phyloP scores from a whole-genome alignment of 2,113 vertebrate genomes.

The Anarrhichthys ocellatus region DNA sequence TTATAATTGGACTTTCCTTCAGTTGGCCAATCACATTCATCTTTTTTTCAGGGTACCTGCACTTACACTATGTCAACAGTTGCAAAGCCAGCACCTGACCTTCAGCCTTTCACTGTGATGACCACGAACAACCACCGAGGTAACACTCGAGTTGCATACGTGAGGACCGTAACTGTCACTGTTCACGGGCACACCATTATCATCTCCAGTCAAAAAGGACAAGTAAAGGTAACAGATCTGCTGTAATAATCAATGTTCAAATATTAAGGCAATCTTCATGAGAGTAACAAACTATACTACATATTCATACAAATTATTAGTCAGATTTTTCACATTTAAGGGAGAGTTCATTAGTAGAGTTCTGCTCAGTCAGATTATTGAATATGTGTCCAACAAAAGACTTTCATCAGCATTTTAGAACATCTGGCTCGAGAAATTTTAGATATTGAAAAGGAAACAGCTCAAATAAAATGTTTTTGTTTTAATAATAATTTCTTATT shows the following conservation, averaged over 20 bases:
- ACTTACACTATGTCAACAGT: slow-evolving; percentile 44
- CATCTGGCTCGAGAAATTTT: no score
- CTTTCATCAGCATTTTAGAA: no score
- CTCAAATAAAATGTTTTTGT: no score
- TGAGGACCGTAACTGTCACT: slow-evolving; percentile 35
- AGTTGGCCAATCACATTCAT: no score
- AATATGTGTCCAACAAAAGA: no score
- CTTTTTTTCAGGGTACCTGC: slow-evolving; percentile 54
- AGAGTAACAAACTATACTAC: neutral
- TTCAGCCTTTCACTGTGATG: slow-evolving; percentile 31
- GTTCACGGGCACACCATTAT: slow-evolving; percentile 16
- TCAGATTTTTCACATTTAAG: no score
- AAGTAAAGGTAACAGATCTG: slow-evolving; percentile 30
- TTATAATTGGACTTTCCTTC: no score
- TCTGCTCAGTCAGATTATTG: no score
- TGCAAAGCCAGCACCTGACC: neutral
- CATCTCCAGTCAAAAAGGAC: slow-evolving; percentile 13
- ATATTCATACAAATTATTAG: neutral
- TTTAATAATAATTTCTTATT: no score
- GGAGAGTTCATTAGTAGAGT: no score
- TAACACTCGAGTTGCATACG: slow-evolving; percentile 11
- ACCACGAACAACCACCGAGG: slow-evolving; percentile 47
- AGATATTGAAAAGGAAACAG: no score
- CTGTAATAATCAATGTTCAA: neutral
- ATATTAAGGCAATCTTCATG: neutral